Conservation (phyloP, 2,888 invertebrate species). For the Dromius quadrimaculatus region DNA sequence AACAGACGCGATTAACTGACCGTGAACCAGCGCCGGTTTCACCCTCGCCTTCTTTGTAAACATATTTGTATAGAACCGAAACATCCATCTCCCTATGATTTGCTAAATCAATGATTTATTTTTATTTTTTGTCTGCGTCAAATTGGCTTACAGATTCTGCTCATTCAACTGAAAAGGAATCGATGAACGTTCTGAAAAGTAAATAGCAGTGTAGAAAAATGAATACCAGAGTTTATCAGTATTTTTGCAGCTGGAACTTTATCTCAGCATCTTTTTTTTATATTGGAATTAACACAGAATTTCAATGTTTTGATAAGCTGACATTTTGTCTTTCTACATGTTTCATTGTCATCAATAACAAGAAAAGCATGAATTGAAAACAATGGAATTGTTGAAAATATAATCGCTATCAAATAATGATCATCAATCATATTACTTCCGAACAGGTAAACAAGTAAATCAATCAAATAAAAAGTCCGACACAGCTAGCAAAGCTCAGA, state of each 20-base stretch:
- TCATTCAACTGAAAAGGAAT: not conserved
- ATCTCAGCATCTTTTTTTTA: too few relatives aligned
- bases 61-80: slow-evolving; percentile 24
- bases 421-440: not conserved
- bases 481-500: not conserved
- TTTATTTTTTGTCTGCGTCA: not conserved
- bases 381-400: slow-evolving; percentile 6
- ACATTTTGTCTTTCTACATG: too few relatives aligned
- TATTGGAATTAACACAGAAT: too few relatives aligned
- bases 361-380: slow-evolving; percentile 3
- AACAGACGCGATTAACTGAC: slow-evolving; percentile 40
- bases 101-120: slow-evolving; percentile 14
- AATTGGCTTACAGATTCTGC: not conserved
- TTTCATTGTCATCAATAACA: slow-evolving; percentile 14
- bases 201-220: too few relatives aligned
- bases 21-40: slow-evolving; percentile 24
- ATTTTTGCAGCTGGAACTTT: too few relatives aligned
- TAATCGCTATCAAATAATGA: slow-evolving; percentile 5
- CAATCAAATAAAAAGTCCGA: not conserved
- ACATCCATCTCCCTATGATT: not conserved
- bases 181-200: too few relatives aligned
- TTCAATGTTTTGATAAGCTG: too few relatives aligned
- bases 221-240: too few relatives aligned
- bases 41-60: slow-evolving; percentile 19
- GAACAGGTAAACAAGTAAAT: slow-evolving; percentile 7